Conservation (phyloP, 1,140 invertebrate species). For the Neodiprion fabricii region DNA sequence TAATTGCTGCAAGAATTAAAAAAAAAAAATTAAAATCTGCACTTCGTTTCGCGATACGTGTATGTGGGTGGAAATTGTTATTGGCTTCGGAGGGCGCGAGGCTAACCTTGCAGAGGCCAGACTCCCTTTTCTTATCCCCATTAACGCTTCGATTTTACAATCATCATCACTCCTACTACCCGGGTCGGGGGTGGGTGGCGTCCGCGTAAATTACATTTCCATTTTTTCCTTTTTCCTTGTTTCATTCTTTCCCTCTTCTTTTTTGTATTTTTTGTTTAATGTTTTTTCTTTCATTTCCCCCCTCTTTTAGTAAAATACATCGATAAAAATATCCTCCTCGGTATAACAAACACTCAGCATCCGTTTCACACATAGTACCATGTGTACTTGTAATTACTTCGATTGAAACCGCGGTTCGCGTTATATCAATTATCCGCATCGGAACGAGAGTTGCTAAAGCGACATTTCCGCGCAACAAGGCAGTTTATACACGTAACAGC, state of each 20-base stretch:
- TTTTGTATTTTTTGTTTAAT: not conserved
- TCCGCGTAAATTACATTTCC: slow-evolving; percentile 10
- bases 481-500: too few species aligned
- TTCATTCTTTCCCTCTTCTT: slow-evolving; percentile 21
- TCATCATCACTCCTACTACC: slow-evolving; percentile 14
- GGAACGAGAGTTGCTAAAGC: too few species aligned
- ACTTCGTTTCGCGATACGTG: not conserved
- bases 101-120: not conserved
- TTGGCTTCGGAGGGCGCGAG: too few species aligned
- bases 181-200: not conserved
- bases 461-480: too few species aligned
- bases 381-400: too few species aligned
- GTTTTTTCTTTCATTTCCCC: slow-evolving; percentile 20
- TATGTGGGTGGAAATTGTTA: not conserved
- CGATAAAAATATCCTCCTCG: too few species aligned
- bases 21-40: not conserved
- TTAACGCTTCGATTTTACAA: slow-evolving; percentile 13
- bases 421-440: too few species aligned
- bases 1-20: not conserved
- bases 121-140: slow-evolving; percentile 11
- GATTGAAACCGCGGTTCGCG: too few species aligned
- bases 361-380: too few species aligned
- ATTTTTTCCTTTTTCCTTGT: not conserved
- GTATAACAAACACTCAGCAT: too few species aligned
- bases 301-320: not conserved